Evolutionary conservation across 2,113 vertebrate genomes (phyloP).

Genomic region (Seriola aureovittata): DNA sequence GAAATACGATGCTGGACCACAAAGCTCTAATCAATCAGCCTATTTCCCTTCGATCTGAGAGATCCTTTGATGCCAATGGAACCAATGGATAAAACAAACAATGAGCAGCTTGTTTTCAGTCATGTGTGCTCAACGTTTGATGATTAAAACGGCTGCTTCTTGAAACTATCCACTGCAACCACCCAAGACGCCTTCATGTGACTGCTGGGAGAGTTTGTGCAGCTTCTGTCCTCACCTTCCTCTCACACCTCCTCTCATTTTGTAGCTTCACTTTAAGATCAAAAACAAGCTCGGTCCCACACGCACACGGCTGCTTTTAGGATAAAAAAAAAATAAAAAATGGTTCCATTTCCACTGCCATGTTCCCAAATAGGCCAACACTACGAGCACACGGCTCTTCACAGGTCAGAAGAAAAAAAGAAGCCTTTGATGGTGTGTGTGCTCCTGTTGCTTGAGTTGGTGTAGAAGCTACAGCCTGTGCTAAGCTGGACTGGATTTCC

Average conservation of each 20-base stretch:
- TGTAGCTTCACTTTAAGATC: not conserved
- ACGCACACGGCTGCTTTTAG: not conserved
- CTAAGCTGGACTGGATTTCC: not conserved
- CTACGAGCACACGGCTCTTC: conserved; percentile 21
- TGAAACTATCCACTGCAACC: not conserved
- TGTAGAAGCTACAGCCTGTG: not conserved
- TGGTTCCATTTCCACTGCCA: not conserved
- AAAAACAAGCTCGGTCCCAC: not conserved
- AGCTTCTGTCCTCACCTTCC: not conserved
- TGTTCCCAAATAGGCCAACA: conserved; percentile 2
- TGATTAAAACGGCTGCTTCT: not conserved
- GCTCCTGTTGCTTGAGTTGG: not conserved
- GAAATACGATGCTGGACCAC: not conserved
- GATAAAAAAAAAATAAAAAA: not conserved
- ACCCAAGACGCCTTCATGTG: not conserved
- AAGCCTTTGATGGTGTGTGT: not conserved
- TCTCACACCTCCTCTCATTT: not conserved
- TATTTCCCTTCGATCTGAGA: not conserved
- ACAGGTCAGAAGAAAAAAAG: conserved; percentile 5
- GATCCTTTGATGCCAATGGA: not conserved
- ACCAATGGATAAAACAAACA: not conserved
- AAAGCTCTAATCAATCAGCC: not conserved
- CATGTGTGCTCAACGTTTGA: no score
- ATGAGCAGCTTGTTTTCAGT: not conserved
- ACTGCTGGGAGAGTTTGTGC: not conserved